These are phyloP conservation scores for Drosophila lini DNA, from an alignment of 1,140 invertebrate genomes.

Conservation along the genomic window DNA sequence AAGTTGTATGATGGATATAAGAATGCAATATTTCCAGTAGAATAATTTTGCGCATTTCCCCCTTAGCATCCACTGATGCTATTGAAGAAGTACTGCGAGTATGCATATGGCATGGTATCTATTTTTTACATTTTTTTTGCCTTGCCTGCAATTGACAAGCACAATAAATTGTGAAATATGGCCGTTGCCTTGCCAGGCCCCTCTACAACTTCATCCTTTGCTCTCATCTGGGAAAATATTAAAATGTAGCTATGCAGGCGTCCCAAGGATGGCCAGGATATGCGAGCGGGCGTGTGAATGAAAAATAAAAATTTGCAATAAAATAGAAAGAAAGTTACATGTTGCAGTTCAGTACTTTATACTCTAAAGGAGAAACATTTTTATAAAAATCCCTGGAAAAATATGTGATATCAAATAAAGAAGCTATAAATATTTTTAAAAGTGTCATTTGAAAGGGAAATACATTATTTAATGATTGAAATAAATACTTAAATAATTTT, in stretches of 20 bases:
- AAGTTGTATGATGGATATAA: conserved; percentile 38
- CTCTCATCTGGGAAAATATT: conserved; percentile 46
- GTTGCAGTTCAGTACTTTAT: neutral
- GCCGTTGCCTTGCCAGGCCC: conserved; percentile 35
- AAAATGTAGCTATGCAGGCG: conserved; percentile 35
- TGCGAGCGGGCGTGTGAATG: conserved; percentile 33
- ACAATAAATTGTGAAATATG: conserved; percentile 80
- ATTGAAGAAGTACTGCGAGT: conserved; percentile 17
- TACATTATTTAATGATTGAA: neutral
- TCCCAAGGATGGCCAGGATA: conserved; percentile 31
- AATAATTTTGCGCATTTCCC: conserved; percentile 60
- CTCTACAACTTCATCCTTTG: conserved; percentile 16
- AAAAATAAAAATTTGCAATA: conserved; percentile 34
- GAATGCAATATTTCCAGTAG: conserved; percentile 73
- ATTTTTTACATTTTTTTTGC: conserved; percentile 32
- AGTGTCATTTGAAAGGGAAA: too few relatives aligned
- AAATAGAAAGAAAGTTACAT: conserved; percentile 2
- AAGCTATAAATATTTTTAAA: neutral
- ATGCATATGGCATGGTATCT: conserved; percentile 36
- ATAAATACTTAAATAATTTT: neutral
- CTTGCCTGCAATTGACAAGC: conserved; percentile 74
- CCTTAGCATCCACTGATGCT: conserved; percentile 12
- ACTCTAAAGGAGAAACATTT: neutral
- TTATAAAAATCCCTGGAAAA: too few relatives aligned
- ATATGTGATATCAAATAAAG: neutral